phyloP scores from a whole-genome alignment of 1,140 invertebrate species.

The Ruditapes philippinarum region DNA sequence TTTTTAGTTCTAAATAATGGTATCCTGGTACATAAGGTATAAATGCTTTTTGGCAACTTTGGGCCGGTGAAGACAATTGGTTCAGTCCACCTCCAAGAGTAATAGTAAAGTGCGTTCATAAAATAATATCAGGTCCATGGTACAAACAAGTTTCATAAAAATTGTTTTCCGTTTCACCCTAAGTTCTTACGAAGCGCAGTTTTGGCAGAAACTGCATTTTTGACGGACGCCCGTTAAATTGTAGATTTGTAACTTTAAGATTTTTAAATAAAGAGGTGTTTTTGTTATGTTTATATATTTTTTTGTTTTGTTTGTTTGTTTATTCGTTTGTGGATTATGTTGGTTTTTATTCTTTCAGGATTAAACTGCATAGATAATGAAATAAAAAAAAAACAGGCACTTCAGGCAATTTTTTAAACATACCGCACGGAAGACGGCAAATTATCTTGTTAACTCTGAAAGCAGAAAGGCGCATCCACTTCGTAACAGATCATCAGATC shows the following conservation, averaged over 20 bases:
- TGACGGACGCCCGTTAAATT: neutral
- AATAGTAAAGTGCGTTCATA: neutral
- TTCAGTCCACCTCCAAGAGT: slow-evolving; percentile 33
- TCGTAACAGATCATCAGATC: too few relatives aligned
- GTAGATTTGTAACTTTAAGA: neutral
- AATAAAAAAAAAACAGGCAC: too few relatives aligned
- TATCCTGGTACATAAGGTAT: neutral
- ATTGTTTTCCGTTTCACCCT: neutral
- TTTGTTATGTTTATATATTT: neutral
- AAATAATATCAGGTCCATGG: neutral
- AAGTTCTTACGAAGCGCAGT: neutral
- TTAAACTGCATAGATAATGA: slow-evolving; percentile 15
- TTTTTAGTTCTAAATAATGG: neutral
- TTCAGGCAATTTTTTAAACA: neutral
- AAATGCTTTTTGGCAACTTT: slow-evolving; percentile 22
- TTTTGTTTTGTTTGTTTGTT: too few relatives aligned
- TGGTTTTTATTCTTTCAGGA: neutral
- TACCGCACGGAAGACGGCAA: neutral
- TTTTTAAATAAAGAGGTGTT: neutral
- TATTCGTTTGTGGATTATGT: too few relatives aligned
- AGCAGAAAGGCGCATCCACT: too few relatives aligned
- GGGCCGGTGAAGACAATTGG: slow-evolving; percentile 20
- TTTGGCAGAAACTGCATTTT: neutral
- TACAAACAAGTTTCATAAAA: neutral
- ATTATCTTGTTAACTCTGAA: too few relatives aligned